phyloP scores from a whole-genome alignment of 2,888 invertebrate species.

The Deilephila elpenor region DNA sequence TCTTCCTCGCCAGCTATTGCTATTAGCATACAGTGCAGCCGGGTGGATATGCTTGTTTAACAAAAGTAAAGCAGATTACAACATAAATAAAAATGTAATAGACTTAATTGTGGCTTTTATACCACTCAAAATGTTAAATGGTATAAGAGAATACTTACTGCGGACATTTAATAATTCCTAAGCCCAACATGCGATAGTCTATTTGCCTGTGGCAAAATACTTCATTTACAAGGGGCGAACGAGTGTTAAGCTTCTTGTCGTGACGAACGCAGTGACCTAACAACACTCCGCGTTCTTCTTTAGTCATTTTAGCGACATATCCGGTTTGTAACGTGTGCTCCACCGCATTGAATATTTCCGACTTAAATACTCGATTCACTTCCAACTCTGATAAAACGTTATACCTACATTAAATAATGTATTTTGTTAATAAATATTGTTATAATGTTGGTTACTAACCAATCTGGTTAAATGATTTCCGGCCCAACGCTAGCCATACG shows the following conservation, averaged over 20 bases:
- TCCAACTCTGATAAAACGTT: constrained; percentile 80
- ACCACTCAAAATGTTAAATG: too few relatives aligned
- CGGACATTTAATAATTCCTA: constrained; percentile 75
- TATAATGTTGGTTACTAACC: constrained; percentile 63
- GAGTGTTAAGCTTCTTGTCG: constrained; percentile 84
- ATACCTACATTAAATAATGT: neutral
- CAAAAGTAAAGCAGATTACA: neutral
- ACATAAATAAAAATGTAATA: too few relatives aligned
- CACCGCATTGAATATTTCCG: constrained; percentile 84
- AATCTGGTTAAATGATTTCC: constrained; percentile 85
- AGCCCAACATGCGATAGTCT: constrained; percentile 84
- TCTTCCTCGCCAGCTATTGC: constrained; percentile 85
- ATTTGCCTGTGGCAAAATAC: constrained; percentile 82
- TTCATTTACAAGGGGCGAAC: constrained; percentile 85
- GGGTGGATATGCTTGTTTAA: constrained; percentile 56
- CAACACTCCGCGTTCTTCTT: constrained; percentile 81
- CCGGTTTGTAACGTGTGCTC: constrained; percentile 74
- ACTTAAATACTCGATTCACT: constrained; percentile 85
- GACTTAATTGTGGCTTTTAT: too few relatives aligned
- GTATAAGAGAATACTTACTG: constrained; percentile 54
- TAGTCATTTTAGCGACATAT: constrained; percentile 68
- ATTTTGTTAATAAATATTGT: constrained; percentile 18
- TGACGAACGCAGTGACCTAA: constrained; percentile 79
- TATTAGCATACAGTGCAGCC: constrained; percentile 80
- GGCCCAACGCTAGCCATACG: constrained; percentile 86